Evolutionary conservation across 1,140 invertebrate species (phyloP).

Genomic region (Drosophila sproati): DNA sequence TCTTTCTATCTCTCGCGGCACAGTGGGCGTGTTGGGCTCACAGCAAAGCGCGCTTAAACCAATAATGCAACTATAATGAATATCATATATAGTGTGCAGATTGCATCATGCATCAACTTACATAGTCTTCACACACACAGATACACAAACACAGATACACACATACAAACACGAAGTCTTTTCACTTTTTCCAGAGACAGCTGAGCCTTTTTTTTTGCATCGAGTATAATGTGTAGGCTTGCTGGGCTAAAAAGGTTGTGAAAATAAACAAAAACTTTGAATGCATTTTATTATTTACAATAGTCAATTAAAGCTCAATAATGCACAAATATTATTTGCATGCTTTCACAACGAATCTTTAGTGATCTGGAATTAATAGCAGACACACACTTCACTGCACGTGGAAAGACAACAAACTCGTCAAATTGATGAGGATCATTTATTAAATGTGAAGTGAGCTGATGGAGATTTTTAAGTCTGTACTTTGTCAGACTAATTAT

Average conservation of each 20-base stretch:
- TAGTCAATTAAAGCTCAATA: too few species aligned
- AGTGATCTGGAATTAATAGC: constrained; percentile 2
- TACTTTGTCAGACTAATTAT: constrained; percentile 27
- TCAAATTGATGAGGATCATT: not conserved
- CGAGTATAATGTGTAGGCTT: too few species aligned
- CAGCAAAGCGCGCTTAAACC: constrained; percentile 17
- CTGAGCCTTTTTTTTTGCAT: too few species aligned
- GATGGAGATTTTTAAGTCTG: not conserved
- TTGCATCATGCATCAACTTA: constrained; percentile 1
- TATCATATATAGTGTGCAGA: not conserved
- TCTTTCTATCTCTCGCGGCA: constrained; percentile 34
- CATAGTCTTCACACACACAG: not conserved
- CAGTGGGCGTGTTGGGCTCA: constrained; percentile 64
- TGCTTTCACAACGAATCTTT: too few species aligned
- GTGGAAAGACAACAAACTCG: not conserved
- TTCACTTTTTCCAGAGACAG: too few species aligned
- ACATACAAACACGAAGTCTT: too few species aligned
- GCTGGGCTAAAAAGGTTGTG: too few species aligned
- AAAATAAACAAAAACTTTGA: too few species aligned
- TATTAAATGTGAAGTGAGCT: constrained; percentile 3
- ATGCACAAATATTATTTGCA: too few species aligned
- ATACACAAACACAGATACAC: too few species aligned
- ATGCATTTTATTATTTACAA: too few species aligned
- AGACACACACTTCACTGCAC: not conserved
- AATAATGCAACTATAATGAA: constrained; percentile 41